These are phyloP conservation scores for Crotalus helleri DNA, from an alignment of 2,113 vertebrate species.

Conservation along the genomic window DNA sequence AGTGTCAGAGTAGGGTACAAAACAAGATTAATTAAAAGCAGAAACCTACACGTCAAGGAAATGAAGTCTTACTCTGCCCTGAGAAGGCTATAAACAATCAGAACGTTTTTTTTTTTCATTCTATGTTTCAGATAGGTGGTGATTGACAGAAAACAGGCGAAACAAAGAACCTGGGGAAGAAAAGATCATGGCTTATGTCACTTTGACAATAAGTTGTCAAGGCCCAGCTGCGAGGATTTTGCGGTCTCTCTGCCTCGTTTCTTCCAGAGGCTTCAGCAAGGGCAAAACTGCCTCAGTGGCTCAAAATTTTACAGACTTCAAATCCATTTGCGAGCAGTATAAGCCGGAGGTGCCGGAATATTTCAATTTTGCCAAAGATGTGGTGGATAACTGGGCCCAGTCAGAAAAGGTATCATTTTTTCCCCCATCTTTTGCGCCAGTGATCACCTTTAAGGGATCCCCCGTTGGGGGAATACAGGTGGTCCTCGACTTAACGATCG, in stretches of 20 bases:
- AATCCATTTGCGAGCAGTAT: conserved; percentile 65
- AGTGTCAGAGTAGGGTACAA: neutral
- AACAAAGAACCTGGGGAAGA: conserved; percentile 12
- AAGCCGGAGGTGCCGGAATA: conserved; percentile 69
- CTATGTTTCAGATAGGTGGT: conserved; percentile 38
- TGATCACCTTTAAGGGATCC: neutral
- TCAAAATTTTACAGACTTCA: conserved; percentile 74
- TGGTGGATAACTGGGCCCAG: conserved; percentile 78
- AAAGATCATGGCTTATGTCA: conserved; percentile 10
- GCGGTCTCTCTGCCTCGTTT: conserved; percentile 9
- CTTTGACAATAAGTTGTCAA: conserved; percentile 32
- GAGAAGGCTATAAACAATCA: neutral
- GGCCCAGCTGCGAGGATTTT: conserved; percentile 1
- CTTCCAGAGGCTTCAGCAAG: conserved; percentile 41
- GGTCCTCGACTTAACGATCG: neutral
- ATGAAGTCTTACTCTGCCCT: neutral
- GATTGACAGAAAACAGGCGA: neutral
- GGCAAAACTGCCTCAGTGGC: conserved; percentile 18
- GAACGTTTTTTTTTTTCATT: conserved; percentile 6
- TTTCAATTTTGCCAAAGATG: conserved; percentile 82
- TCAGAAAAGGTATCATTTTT: conserved; percentile 70
- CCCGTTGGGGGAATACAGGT: neutral
- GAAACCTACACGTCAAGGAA: neutral
- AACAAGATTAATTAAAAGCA: neutral
- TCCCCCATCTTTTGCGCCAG: neutral